These are phyloP conservation scores for Stomorhina lunata DNA, from an alignment of 2,888 invertebrate genomes.

Conservation along the genomic window DNA sequence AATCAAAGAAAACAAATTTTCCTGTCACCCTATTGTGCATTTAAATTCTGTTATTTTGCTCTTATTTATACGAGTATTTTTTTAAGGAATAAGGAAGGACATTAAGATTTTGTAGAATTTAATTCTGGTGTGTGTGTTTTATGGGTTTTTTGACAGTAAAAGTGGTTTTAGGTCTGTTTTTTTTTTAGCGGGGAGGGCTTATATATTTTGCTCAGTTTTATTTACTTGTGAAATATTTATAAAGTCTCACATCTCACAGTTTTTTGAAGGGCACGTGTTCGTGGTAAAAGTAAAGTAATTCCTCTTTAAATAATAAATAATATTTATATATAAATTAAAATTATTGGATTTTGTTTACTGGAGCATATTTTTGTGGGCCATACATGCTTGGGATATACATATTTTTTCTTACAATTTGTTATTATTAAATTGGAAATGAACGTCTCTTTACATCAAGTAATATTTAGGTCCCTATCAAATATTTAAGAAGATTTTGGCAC, in stretches of 20 bases:
- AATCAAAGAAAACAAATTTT: background rate
- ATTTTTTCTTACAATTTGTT: background rate
- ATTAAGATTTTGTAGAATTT: background rate
- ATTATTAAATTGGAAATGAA: background rate
- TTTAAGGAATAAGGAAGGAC: conserved; percentile 17
- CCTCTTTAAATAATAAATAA: conserved; percentile 17
- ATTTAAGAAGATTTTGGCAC: background rate
- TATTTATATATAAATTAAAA: conserved; percentile 45
- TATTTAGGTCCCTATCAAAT: background rate
- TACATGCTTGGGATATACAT: conserved; percentile 21
- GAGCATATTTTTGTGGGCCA: background rate
- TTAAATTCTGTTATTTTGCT: background rate
- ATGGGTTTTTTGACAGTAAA: background rate
- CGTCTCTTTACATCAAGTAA: no score
- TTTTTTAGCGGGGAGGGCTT: background rate
- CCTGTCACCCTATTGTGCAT: no score
- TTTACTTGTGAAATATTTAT: conserved; percentile 20
- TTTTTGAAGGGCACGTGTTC: background rate
- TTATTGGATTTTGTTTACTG: conserved; percentile 42
- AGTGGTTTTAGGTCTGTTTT: background rate
- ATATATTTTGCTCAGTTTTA: background rate
- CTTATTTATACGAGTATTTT: background rate
- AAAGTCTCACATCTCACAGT: background rate
- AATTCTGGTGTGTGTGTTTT: background rate
- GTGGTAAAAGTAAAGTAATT: conserved; percentile 17